phyloP scores from a whole-genome alignment of 2,113 vertebrate genomes.

The Nyctereutes procyonoides region DNA sequence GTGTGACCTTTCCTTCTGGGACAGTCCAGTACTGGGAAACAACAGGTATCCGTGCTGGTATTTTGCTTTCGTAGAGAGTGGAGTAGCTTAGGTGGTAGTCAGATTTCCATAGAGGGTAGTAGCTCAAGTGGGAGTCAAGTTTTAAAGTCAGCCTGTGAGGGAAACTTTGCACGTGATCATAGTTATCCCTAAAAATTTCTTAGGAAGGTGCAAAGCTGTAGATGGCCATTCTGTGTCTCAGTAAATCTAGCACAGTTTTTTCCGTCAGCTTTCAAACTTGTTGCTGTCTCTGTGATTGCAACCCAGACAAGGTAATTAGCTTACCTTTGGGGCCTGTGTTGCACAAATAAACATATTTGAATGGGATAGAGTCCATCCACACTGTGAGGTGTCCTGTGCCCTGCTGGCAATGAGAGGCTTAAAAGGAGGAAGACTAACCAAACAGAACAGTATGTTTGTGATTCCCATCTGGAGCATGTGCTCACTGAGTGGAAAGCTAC shows the following conservation, averaged over 20 bases:
- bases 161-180: not conserved
- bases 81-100: not conserved
- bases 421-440: not conserved
- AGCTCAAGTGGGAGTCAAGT: not conserved
- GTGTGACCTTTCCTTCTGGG: not conserved
- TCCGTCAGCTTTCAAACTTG: not conserved
- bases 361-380: not conserved
- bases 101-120: not conserved
- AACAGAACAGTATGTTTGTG: not conserved
- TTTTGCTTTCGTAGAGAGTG: not conserved
- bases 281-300: slow-evolving; percentile 39
- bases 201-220: not conserved
- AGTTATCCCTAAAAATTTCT: not conserved
- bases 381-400: not conserved
- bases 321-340: not conserved
- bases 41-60: not conserved
- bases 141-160: not conserved
- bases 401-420: not conserved
- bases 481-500: not conserved
- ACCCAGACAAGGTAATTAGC: not conserved
- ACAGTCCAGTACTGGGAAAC: not conserved
- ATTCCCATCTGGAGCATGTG: not conserved
- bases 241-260: not conserved
- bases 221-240: not conserved
- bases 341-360: not conserved